Conservation (phyloP, 2,113 vertebrate genomes). For the Sceloporus tristichus region DNA sequence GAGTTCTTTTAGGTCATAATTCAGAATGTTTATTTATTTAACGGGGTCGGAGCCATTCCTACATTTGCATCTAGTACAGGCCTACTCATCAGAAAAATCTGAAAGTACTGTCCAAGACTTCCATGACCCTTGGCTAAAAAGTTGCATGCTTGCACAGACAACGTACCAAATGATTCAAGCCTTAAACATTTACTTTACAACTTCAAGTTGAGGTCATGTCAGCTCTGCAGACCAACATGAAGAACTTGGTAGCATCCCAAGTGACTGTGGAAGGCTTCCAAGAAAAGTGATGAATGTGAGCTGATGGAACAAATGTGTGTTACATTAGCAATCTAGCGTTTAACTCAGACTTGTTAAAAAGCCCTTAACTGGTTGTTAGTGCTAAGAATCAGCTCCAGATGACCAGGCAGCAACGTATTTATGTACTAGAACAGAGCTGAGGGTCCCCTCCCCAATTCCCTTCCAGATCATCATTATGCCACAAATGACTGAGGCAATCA, state of each 20-base stretch:
- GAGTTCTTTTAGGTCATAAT: no score
- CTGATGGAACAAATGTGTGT: background rate
- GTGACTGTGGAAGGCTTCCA: background rate
- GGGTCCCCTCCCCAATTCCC: background rate
- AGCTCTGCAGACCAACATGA: background rate
- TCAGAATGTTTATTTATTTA: no score
- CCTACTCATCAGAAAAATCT: no score
- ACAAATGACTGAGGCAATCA: background rate
- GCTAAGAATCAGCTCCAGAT: background rate
- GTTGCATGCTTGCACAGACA: no score
- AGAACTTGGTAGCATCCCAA: conserved; percentile 15
- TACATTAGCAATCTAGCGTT: conserved; percentile 7
- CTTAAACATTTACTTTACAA: background rate
- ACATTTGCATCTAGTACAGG: no score
- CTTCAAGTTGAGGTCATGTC: background rate
- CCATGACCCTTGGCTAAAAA: no score
- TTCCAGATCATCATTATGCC: background rate
- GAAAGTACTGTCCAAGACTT: no score
- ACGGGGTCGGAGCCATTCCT: no score
- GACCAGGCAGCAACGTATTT: background rate
- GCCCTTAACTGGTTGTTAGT: background rate
- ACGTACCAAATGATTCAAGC: background rate
- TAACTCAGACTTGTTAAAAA: background rate
- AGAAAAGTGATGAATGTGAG: conserved; percentile 7
- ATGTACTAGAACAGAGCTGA: background rate